Conservation (phyloP, 2,888 invertebrate species). For the Brenthis ino region DNA sequence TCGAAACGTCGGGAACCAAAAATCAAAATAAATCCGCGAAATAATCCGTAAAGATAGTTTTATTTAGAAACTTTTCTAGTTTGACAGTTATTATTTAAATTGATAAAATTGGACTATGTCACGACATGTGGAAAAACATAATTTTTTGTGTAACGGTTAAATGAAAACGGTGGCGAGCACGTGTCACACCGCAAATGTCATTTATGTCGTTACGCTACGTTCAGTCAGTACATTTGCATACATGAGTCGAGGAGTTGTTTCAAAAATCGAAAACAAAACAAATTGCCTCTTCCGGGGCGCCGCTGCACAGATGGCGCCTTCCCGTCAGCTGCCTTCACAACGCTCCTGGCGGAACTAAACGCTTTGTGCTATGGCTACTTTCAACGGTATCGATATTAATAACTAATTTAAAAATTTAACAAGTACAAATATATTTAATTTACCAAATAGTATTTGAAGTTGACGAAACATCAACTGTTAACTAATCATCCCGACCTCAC, state of each 20-base stretch:
- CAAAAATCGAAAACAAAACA: conserved; percentile 65
- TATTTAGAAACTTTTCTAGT: too few relatives aligned
- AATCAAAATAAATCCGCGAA: too few relatives aligned
- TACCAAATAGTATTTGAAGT: background rate
- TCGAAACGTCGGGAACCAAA: too few relatives aligned
- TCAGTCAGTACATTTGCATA: conserved; percentile 39
- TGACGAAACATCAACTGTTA: conserved; percentile 4
- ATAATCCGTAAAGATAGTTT: too few relatives aligned
- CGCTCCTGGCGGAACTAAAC: conserved; percentile 24
- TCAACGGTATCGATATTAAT: background rate
- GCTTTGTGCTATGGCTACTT: background rate
- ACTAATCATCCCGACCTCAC: conserved; percentile 63
- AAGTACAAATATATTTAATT: background rate
- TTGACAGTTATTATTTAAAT: too few relatives aligned
- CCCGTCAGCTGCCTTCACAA: conserved; percentile 71
- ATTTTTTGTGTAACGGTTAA: conserved; percentile 44
- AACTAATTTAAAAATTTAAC: background rate
- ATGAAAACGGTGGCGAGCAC: conserved; percentile 40
- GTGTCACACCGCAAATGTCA: conserved; percentile 57
- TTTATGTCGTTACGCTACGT: conserved; percentile 36
- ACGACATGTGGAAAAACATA: background rate
- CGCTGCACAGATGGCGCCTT: conserved; percentile 77
- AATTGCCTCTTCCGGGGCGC: conserved; percentile 73
- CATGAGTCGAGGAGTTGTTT: conserved; percentile 39
- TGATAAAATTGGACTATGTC: too few relatives aligned